Conservation (phyloP, 2,888 invertebrate genomes). For the Drosophila recens region DNA sequence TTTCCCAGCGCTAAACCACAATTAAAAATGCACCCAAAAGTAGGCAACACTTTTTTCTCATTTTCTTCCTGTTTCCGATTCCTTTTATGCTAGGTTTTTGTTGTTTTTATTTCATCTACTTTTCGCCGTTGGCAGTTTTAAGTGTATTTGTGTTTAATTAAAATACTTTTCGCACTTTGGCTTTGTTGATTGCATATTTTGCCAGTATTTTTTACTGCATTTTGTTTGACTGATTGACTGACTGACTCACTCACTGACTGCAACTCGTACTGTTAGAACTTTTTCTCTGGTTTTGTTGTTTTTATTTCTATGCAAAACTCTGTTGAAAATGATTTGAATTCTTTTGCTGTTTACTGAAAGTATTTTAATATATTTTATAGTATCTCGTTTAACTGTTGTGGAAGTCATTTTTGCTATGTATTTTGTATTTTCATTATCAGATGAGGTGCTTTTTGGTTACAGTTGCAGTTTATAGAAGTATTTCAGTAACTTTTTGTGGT, state of each 20-base stretch:
- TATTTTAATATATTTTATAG: conserved; percentile 64
- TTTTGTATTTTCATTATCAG: conserved; percentile 51
- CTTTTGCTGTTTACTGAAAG: conserved; percentile 40
- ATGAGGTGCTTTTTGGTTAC: neutral
- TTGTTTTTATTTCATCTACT: conserved; percentile 7
- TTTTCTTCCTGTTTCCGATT: neutral
- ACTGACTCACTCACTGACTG: conserved; percentile 53
- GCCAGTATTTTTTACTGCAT: conserved; percentile 21
- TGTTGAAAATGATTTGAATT: conserved; percentile 56
- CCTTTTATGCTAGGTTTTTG: neutral
- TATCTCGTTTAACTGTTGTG: conserved; percentile 24
- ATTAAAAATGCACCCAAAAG: conserved; percentile 49
- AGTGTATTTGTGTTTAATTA: conserved; percentile 73
- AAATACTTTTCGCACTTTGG: conserved; percentile 68
- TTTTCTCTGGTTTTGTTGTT: conserved; percentile 25
- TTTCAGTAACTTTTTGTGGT: neutral
- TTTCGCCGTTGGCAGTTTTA: conserved; percentile 45
- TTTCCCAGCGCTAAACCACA: conserved; percentile 28
- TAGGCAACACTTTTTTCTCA: conserved; percentile 30
- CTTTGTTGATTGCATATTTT: conserved; percentile 55
- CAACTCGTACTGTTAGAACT: conserved; percentile 37
- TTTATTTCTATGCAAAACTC: conserved; percentile 26
- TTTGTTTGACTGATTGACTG: conserved; percentile 42
- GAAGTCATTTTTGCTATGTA: conserved; percentile 21
- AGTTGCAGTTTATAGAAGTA: conserved; percentile 5